Evolutionary conservation across 2,113 vertebrate species (phyloP).

Genomic region (Archilochus colubris): DNA sequence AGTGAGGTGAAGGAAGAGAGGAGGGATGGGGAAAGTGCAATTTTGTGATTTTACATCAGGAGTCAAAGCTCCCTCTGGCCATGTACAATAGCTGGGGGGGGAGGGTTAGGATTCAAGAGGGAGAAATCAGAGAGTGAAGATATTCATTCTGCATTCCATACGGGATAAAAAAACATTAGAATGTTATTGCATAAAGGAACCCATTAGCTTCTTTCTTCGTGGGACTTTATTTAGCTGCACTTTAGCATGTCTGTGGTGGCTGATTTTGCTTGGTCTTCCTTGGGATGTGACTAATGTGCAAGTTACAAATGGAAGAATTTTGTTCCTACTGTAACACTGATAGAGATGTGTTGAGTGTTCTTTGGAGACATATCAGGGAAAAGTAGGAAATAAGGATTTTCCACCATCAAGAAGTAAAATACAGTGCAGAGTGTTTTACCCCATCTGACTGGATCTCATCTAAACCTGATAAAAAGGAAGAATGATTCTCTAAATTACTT

Average conservation of each 20-base stretch:
- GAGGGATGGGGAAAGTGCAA: neutral
- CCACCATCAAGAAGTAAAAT: neutral
- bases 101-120: neutral
- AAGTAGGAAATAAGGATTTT: constrained; percentile 7
- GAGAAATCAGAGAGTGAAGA: neutral
- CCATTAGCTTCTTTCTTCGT: neutral
- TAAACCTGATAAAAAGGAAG: neutral
- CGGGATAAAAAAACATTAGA: neutral
- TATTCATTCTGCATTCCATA: constrained; percentile 14
- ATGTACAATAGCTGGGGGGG: rapidly evolving
- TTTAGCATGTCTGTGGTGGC: neutral
- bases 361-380: neutral
- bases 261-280: neutral
- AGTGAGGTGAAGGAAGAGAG: too few relatives aligned
- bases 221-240: neutral
- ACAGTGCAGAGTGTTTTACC: neutral
- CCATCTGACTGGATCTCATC: neutral
- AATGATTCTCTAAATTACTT: neutral
- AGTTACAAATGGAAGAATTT: neutral
- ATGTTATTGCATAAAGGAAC: neutral
- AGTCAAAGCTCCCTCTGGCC: neutral
- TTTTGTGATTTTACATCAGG: neutral
- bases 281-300: neutral
- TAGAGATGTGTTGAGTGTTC: neutral
- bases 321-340: neutral